A percentile compares a stretch with the other conserved stretches of the same genome.
These are phyloP conservation scores for Engraulis encrasicolus DNA, from an alignment of 2,113 vertebrate species.

Conservation along the genomic window DNA sequence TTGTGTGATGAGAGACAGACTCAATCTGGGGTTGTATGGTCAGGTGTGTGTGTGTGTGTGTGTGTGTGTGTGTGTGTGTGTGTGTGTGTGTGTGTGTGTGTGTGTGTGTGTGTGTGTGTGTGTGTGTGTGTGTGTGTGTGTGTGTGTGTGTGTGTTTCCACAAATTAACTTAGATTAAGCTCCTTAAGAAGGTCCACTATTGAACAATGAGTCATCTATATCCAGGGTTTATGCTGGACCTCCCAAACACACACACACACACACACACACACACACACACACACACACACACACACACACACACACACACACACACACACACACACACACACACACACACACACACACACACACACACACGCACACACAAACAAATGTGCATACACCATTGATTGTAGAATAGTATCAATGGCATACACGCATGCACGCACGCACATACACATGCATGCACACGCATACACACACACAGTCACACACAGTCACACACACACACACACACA, in stretches of 20 bases:
- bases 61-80: slow-evolving; percentile 36
- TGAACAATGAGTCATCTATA: slow-evolving; percentile 75
- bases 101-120: slow-evolving; percentile 10
- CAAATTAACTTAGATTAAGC: slow-evolving; percentile 80
- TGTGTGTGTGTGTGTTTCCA: too few relatives aligned
- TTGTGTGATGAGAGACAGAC: slow-evolving; percentile 69
- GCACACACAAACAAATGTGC: too few relatives aligned
- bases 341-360: too few relatives aligned
- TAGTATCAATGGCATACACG: too few relatives aligned
- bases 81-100: slow-evolving; percentile 34
- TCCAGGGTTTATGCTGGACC: slow-evolving; percentile 4
- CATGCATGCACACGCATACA: too few relatives aligned
- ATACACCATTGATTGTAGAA: too few relatives aligned
- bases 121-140: slow-evolving; percentile 42
- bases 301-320: too few relatives aligned
- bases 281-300: not conserved
- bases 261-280: not conserved
- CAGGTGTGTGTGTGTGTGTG: not conserved
- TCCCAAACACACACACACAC: not conserved
- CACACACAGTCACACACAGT: too few relatives aligned
- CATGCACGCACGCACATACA: too few relatives aligned
- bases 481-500: too few relatives aligned
- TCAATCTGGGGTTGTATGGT: too few relatives aligned
- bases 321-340: too few relatives aligned
- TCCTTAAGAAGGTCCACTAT: slow-evolving; percentile 54